Percentiles rank a stretch among this genome's conserved stretches.
Conservation (phyloP, 92 coral and sea anemone genomes). For the Umimayanthus chanpuru region DNA sequence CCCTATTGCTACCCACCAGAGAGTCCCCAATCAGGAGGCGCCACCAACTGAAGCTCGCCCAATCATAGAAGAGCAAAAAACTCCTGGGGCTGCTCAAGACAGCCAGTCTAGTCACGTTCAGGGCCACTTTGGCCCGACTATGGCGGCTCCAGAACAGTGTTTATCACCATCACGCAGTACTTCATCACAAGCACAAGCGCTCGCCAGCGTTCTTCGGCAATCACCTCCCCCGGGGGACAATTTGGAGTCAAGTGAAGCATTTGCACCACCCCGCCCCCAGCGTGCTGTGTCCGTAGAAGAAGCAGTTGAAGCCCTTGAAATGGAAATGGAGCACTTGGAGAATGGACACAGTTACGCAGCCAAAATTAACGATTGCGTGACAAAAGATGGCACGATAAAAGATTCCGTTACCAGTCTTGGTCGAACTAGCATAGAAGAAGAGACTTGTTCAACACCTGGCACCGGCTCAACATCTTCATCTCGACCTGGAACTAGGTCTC, state of each 20-base stretch:
- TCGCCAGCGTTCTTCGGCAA: slow-evolving; percentile 90
- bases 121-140: slow-evolving; percentile 48
- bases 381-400: slow-evolving; percentile 15
- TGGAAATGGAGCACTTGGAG: slow-evolving; percentile 46
- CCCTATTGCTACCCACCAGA: slow-evolving; percentile 57
- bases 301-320: slow-evolving; percentile 86
- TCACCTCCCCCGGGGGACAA: slow-evolving; percentile 66
- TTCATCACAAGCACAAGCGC: slow-evolving; percentile 95
- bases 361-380: slow-evolving; percentile 16
- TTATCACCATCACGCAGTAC: slow-evolving; percentile 75
- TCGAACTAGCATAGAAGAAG: slow-evolving; percentile 3
- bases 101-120: slow-evolving; percentile 5
- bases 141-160: slow-evolving; percentile 87
- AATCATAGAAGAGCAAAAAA: slow-evolving; percentile 4
- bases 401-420: slow-evolving; percentile 26
- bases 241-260: slow-evolving; percentile 19
- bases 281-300: slow-evolving; percentile 74
- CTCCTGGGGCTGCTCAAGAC: slow-evolving; percentile 19
- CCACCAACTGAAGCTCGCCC: slow-evolving; percentile 30
- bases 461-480: slow-evolving; percentile 56
- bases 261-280: slow-evolving; percentile 30
- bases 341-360: slow-evolving; percentile 13
- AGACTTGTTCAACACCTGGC: slow-evolving; percentile 25
- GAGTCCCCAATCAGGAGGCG: slow-evolving; percentile 22
- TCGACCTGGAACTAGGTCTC: slow-evolving; percentile 67